These are phyloP conservation scores for Amphiprion clarkii DNA, from an alignment of 2,797 vertebrate genomes.

Conservation along the genomic window DNA sequence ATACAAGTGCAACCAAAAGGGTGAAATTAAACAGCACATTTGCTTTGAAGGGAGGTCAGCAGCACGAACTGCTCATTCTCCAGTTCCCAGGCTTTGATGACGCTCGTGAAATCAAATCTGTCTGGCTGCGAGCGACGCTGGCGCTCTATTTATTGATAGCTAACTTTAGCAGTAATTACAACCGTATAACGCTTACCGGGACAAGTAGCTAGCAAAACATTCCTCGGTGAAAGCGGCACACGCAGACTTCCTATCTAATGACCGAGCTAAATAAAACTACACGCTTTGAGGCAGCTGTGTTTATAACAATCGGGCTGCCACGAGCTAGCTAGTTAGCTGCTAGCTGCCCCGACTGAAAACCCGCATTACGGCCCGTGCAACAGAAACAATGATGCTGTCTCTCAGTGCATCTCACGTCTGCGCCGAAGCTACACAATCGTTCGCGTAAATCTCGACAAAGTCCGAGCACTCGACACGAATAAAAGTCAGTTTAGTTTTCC, in stretches of 20 bases:
- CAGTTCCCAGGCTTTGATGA: constrained; percentile 75
- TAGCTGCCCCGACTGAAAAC: constrained; percentile 71
- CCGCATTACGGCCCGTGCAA: constrained; percentile 83
- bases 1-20: accelerated
- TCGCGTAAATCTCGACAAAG: constrained; percentile 61
- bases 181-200: constrained; percentile 27
- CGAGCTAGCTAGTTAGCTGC: constrained; percentile 74
- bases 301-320: constrained; percentile 78
- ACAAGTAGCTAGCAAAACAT: constrained; percentile 14
- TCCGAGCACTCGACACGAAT: background rate
- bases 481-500: background rate
- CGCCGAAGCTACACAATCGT: constrained; percentile 54
- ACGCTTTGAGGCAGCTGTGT: constrained; percentile 53
- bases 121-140: constrained; percentile 67
- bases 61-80: constrained; percentile 55
- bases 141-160: constrained; percentile 81
- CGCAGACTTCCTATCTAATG: background rate
- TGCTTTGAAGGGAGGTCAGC: constrained; percentile 17
- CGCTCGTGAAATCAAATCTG: constrained; percentile 81
- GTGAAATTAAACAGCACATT: background rate
- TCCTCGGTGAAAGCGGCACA: background rate
- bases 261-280: constrained; percentile 18
- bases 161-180: constrained; percentile 68
- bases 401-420: constrained; percentile 74
- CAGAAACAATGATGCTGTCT: constrained; percentile 87